Base-by-base conservation (phyloP, 2,113 vertebrate species). In the Bubo scandiacus region DNA sequence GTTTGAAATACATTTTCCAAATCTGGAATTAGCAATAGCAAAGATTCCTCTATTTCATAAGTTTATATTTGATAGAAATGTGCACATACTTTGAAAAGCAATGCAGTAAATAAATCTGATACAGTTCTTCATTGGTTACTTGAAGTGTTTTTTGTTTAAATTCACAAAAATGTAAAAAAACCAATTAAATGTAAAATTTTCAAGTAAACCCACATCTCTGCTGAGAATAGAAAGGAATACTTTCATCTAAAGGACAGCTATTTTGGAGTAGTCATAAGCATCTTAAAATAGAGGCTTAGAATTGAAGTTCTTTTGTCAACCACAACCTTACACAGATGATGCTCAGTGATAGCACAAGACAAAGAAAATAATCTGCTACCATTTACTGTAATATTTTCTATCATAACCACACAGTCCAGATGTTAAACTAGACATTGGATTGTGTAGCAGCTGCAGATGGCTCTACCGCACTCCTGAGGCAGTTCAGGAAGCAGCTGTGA, bases 211-310 rank as follows among this genome's bases (percentile, higher is more conserved):
- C 77, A 88, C 78, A 59, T 71, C 57, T 94, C 81, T 92, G 52
- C 88, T 91, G 57, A 95, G 92, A 94, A 95, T 72, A 95, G 54
- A 84, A 81, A 81, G 47, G 49, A 73, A 62, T 34, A 59, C 36
- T 88, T 85, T 94, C 78, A 95, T 61, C 63, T 81, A 87, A 96
- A 92, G 83, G 88, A 75, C 59, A 81, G 84, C 72, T 93, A 92
- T 94, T 96, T 93, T 59, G n/a, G 65, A 90, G 40, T 47, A 90
- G 81, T 62, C 47, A 2, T 68, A 95, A 92, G 26, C 55, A 78
- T 80, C 81, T 96, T 85, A 92, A 96, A 94, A 92, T 90, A 93
- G 65, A 88, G 45, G 38, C 80, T 93, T 71, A 81, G 82, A 90
- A 86, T 52, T 86, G 19, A 63, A 83, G 49, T 45, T 58, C 59